Conservation (phyloP, 2,888 invertebrate species). For the Periphyllus acericola region DNA sequence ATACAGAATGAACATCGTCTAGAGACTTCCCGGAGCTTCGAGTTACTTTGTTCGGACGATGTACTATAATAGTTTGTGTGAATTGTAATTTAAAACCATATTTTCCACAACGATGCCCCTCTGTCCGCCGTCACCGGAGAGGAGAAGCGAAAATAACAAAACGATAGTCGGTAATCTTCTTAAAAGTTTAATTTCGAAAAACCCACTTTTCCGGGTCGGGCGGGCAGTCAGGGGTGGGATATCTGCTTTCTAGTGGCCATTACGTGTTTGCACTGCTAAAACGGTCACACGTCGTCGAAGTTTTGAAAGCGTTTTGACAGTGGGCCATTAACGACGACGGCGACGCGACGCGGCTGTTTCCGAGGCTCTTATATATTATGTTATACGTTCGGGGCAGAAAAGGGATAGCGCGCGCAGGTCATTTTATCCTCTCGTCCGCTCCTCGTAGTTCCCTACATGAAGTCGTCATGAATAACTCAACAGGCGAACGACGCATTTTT, state of each 20-base stretch:
- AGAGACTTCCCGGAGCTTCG: too few relatives aligned
- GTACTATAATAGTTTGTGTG: not conserved
- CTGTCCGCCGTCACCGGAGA: not conserved
- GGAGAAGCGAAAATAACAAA: slow-evolving; percentile 29
- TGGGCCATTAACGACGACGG: slow-evolving; percentile 46
- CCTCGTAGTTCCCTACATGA: not conserved
- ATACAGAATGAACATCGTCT: too few relatives aligned
- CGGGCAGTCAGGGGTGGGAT: not conserved
- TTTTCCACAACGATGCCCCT: not conserved
- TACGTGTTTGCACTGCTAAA: slow-evolving; percentile 61
- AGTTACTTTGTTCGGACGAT: not conserved
- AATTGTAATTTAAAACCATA: slow-evolving; percentile 28
- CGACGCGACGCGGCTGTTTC: not conserved
- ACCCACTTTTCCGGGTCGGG: not conserved
- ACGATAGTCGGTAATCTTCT: slow-evolving; percentile 52
- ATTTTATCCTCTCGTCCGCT: not conserved
- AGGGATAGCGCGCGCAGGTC: slow-evolving; percentile 8
- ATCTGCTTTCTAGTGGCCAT: slow-evolving; percentile 43
- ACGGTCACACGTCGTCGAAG: slow-evolving; percentile 58
- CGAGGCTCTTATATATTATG: slow-evolving; percentile 29
- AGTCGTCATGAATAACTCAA: slow-evolving; percentile 61
- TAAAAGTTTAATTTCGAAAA: slow-evolving; percentile 60
- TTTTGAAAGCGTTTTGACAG: slow-evolving; percentile 60
- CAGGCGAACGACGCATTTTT: slow-evolving; percentile 47
- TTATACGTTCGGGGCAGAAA: not conserved